phyloP scores from a whole-genome alignment of 2,113 vertebrate species.

The Xenotilapia leptura region DNA sequence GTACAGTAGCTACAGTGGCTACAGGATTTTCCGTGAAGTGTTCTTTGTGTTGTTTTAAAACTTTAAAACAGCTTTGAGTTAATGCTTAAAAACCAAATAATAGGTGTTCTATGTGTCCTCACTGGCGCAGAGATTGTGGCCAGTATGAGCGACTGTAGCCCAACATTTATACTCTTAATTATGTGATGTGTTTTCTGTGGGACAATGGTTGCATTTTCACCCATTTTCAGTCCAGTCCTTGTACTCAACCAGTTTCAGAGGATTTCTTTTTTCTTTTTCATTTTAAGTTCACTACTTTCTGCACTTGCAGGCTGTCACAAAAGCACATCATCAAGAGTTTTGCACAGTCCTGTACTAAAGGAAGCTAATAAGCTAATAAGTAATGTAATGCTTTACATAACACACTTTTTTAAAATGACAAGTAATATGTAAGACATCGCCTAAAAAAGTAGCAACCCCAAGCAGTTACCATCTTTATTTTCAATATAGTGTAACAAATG shows the following conservation, averaged over 20 bases:
- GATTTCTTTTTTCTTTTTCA: not conserved
- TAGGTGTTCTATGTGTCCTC: not conserved
- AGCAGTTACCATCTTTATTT: not conserved
- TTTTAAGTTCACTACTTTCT: not conserved
- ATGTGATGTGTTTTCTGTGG: not conserved
- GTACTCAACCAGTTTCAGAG: not conserved
- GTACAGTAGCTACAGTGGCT: not conserved
- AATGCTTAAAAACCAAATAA: not conserved
- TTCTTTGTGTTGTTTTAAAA: not conserved
- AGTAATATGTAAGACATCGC: not conserved
- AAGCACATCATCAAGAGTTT: not conserved
- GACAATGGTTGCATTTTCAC: not conserved
- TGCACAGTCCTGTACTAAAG: not conserved
- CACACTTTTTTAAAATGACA: not conserved
- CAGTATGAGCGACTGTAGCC: not conserved
- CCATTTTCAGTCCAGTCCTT: not conserved
- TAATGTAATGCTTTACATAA: not conserved
- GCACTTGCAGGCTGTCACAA: not conserved
- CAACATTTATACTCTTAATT: not conserved
- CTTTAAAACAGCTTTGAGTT: not conserved
- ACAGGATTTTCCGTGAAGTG: not conserved
- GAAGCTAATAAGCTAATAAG: not conserved
- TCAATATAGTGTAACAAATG: not conserved
- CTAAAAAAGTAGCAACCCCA: not conserved
- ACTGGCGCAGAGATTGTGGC: not conserved